phyloP scores from a whole-genome alignment of 1,140 invertebrate genomes.

The Caenorhabditis brenneri region DNA sequence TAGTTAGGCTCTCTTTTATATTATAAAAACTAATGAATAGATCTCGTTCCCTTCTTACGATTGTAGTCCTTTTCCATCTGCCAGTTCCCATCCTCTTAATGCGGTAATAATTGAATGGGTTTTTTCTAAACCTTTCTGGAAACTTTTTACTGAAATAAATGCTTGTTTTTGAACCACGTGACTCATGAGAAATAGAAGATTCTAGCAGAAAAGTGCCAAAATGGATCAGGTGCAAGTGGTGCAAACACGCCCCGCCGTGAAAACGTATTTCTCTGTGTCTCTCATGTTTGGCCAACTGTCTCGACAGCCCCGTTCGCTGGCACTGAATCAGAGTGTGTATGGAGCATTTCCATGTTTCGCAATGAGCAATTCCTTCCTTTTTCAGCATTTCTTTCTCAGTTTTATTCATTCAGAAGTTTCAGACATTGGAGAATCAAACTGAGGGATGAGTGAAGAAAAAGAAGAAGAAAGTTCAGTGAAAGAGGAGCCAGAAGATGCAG shows the following conservation, averaged over 20 bases:
- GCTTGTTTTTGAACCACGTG: no score
- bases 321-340: no score
- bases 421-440: neutral
- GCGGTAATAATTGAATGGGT: no score
- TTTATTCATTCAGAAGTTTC: neutral
- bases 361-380: neutral
- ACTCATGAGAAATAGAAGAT: neutral
- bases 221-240: neutral
- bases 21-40: conserved; percentile 7
- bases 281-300: neutral
- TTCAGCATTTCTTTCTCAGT: neutral
- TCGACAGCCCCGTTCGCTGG: neutral
- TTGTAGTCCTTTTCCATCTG: neutral
- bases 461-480: neutral
- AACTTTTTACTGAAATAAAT: no score
- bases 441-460: conserved; percentile 15
- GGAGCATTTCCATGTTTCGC: neutral
- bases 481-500: neutral
- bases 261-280: neutral
- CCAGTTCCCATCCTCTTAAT: neutral
- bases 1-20: neutral
- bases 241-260: neutral
- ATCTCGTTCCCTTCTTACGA: neutral
- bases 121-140: no score
- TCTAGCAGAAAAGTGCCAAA: neutral